Conservation (phyloP, 2,888 invertebrate genomes). For the Drosophila nr. fundita region DNA sequence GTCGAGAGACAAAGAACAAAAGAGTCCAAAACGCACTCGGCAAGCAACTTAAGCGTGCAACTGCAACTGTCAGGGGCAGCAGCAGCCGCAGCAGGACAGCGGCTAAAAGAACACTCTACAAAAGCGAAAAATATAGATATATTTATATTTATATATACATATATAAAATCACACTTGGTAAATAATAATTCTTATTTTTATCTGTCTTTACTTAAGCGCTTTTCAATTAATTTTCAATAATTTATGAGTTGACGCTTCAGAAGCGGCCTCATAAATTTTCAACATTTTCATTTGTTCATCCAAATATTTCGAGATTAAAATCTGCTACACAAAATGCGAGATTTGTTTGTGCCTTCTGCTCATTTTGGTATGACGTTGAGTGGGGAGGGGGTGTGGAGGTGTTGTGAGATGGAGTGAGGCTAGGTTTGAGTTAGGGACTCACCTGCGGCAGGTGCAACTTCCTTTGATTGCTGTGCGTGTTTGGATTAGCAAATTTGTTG, state of each 20-base stretch:
- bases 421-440: slow-evolving; percentile 6
- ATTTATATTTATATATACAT: background rate
- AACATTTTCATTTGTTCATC: slow-evolving; percentile 31
- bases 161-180: slow-evolving; percentile 34
- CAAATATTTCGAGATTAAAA: slow-evolving; percentile 4
- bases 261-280: slow-evolving; percentile 6
- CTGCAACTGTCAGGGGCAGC: slow-evolving; percentile 46
- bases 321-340: background rate
- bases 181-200: slow-evolving; percentile 17
- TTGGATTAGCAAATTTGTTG: slow-evolving; percentile 59
- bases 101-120: background rate
- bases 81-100: slow-evolving; percentile 2
- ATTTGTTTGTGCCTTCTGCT: background rate
- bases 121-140: background rate
- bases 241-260: slow-evolving; percentile 9
- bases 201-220: background rate
- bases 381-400: background rate
- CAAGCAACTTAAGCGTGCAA: slow-evolving; percentile 46
- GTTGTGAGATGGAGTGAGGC: background rate
- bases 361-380: background rate
- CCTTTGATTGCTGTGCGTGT: slow-evolving; percentile 64
- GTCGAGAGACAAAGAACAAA: slow-evolving; percentile 27
- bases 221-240: slow-evolving; percentile 35
- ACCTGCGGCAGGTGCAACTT: slow-evolving; percentile 58
- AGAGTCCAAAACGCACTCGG: slow-evolving; percentile 20